phyloP scores from a whole-genome alignment of 1,140 invertebrate species.

The Caenorhabditis remanei region DNA sequence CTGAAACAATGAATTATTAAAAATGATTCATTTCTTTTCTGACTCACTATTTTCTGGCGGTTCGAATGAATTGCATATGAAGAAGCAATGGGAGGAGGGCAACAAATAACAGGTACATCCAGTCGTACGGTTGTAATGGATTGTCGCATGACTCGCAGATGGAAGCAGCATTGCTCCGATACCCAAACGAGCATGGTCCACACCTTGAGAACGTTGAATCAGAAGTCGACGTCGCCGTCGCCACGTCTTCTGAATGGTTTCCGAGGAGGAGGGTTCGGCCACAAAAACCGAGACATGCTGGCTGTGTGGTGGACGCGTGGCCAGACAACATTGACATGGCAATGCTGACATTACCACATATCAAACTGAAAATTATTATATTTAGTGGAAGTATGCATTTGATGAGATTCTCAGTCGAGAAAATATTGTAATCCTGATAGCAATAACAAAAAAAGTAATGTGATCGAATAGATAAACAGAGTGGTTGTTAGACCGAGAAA shows the following conservation, averaged over 20 bases:
- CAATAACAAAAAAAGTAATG: neutral
- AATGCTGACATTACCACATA: constrained; percentile 53
- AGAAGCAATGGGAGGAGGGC: constrained; percentile 54
- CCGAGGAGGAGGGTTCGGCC: constrained; percentile 6
- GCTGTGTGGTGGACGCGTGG: constrained; percentile 32
- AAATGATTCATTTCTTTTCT: too few species aligned
- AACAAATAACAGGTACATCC: constrained; percentile 57
- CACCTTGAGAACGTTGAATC: neutral
- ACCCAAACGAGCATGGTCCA: constrained; percentile 52
- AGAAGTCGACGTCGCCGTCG: neutral
- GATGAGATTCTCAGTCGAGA: too few species aligned
- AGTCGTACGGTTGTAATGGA: constrained; percentile 49
- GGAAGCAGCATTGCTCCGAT: neutral
- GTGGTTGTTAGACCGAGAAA: neutral
- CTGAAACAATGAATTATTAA: neutral
- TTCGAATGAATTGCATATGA: constrained; percentile 30
- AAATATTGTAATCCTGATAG: too few species aligned
- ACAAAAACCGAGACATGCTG: constrained; percentile 43
- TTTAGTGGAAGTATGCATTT: neutral
- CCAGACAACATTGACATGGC: constrained; percentile 48
- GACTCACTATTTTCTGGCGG: constrained; percentile 38
- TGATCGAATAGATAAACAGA: neutral
- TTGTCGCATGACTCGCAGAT: constrained; percentile 32
- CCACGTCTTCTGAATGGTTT: constrained; percentile 41
- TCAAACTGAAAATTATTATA: constrained; percentile 1